phyloP scores from a whole-genome alignment of 2,888 invertebrate species.

The Synergus japonicus region DNA sequence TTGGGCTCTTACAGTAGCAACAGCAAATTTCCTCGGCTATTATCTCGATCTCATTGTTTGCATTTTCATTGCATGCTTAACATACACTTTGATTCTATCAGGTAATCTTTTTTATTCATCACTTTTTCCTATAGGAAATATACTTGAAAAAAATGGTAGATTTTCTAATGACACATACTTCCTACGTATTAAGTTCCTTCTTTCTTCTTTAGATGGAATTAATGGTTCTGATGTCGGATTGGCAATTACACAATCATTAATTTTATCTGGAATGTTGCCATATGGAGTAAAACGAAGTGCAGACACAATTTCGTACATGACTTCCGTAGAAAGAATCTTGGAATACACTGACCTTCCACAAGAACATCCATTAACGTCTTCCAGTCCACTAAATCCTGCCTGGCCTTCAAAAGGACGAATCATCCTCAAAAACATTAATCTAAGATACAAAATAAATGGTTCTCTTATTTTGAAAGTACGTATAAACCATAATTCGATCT shows the following conservation, averaged over 20 bases:
- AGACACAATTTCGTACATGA: conserved; percentile 86
- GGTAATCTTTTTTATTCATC: neutral
- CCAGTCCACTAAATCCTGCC: conserved; percentile 78
- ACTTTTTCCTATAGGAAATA: neutral
- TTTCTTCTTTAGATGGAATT: neutral
- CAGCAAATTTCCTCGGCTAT: conserved; percentile 25
- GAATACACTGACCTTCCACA: conserved; percentile 87
- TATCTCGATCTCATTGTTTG: conserved; percentile 45
- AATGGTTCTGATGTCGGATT: conserved; percentile 84
- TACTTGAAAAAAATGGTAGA: neutral
- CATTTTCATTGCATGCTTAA: conserved; percentile 43
- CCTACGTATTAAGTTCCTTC: neutral
- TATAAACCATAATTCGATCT: neutral
- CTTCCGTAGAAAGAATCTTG: conserved; percentile 88
- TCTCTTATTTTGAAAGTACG: conserved; percentile 80
- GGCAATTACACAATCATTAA: conserved; percentile 84
- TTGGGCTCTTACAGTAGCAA: conserved; percentile 82
- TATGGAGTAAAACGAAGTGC: conserved; percentile 88
- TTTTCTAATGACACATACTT: neutral
- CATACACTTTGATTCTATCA: neutral
- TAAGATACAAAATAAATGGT: conserved; percentile 82
- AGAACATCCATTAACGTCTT: conserved; percentile 78
- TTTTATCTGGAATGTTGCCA: conserved; percentile 88
- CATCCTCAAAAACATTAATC: conserved; percentile 81
- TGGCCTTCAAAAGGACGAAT: conserved; percentile 86